Base-by-base conservation (phyloP, 2,888 invertebrate genomes). In the Bibio marci region DNA sequence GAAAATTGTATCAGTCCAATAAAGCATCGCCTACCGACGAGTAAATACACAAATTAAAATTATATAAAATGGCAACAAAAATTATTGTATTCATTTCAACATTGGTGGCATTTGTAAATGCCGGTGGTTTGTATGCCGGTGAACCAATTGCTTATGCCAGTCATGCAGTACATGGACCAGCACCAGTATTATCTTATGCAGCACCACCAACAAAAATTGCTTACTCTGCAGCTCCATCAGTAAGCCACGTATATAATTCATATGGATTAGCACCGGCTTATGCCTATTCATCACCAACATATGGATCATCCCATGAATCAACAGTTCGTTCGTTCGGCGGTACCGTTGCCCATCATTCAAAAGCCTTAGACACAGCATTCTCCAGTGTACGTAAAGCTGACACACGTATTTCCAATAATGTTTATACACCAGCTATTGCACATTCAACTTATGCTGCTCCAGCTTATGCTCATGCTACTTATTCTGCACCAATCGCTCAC, bases 381-480 rank as follows among this genome's bases (percentile, higher is more conserved):
- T 70, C 71, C 45, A 70, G 67, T 51, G 67, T 71, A 26, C 66
- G 69, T 52, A 72, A 72, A 57, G 63, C 60, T 55, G 69, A 72
- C 45, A 69, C 69, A 37, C 66, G 70, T 46, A 58, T 69, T 55
- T 67, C 65, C 57, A 70, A 70, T 50, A 71, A 73, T 49, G 66
- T 64, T 18, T 64, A 68, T 44, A 59, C 59, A 47, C 66, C 64
- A 48, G 61, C 65, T 18, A 53, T 62, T 44, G 53, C 57, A 12
- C 41, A 57, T 11, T 40, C 42, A 19, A 43, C 46, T 18, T 22
- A 41, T 22, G 56, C 60, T 43, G 22, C 22, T 22, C 22, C 22
- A 22, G 4, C 8, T 6, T 4, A 6, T 22, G 5, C 4, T 22
- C 22, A 22, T 22, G 5, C 4, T 6, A 22, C 22, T 4, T 50